Evolutionary conservation across 2,113 vertebrate genomes (phyloP).

Genomic region (Xiphorhynchus elegans): DNA sequence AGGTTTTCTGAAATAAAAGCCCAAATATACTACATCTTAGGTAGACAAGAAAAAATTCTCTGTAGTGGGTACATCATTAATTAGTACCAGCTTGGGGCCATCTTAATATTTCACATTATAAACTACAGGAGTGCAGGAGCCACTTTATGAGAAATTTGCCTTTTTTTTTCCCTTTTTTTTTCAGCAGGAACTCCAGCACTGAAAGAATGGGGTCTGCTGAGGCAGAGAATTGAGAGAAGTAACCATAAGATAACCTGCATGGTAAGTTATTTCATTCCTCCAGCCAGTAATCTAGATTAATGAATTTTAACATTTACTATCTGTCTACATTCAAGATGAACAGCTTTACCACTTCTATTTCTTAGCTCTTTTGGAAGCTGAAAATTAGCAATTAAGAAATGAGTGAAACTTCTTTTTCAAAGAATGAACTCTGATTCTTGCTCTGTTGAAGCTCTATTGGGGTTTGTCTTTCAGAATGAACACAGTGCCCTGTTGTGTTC

Average conservation of each 20-base stretch:
- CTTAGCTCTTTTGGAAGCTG: background rate
- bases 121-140: background rate
- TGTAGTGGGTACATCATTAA: background rate
- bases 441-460: background rate
- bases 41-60: background rate
- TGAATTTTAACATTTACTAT: background rate
- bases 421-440: background rate
- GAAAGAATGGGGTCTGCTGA: background rate
- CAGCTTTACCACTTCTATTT: background rate
- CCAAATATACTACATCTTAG: background rate
- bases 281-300: background rate
- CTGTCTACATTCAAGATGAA: background rate
- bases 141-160: background rate
- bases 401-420: background rate
- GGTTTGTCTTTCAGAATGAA: background rate
- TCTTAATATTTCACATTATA: background rate
- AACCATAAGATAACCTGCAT: background rate
- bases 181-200: background rate
- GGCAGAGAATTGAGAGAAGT: background rate
- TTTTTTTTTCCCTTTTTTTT: no score
- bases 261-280: background rate
- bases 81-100: background rate
- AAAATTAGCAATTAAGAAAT: background rate
- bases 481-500: background rate
- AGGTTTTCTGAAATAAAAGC: slow-evolving; percentile 19